These are phyloP conservation scores for Aphidius colemani DNA, from an alignment of 2,888 invertebrate species.

Conservation along the genomic window DNA sequence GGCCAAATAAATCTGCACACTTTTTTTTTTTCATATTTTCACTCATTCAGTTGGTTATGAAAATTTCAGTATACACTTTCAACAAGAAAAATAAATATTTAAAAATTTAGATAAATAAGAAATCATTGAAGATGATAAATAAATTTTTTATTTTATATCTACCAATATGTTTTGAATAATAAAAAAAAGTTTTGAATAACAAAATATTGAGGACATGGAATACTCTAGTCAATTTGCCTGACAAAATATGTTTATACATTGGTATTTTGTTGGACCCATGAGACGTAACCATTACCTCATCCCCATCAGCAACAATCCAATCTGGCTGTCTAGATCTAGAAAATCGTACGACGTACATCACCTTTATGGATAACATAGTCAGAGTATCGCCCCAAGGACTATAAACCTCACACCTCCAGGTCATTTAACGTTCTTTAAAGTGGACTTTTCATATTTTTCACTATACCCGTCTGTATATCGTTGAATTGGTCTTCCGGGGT, in stretches of 20 bases:
- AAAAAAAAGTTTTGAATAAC: background rate
- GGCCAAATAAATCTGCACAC: constrained; percentile 57
- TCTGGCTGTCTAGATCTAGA: constrained; percentile 38
- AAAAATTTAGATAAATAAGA: no score
- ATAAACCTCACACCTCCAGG: constrained; percentile 47
- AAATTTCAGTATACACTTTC: no score
- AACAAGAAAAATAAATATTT: no score
- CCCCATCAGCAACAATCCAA: constrained; percentile 34
- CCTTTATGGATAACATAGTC: constrained; percentile 43
- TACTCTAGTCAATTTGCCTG: no score
- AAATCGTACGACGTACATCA: constrained; percentile 47
- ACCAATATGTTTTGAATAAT: background rate
- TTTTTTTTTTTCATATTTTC: constrained; percentile 43
- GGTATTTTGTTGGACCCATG: no score
- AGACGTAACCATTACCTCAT: no score
- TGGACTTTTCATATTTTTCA: constrained; percentile 49
- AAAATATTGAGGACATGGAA: no score
- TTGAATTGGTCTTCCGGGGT: constrained; percentile 52
- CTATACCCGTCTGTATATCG: constrained; percentile 42
- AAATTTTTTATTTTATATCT: constrained; percentile 22
- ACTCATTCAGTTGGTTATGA: no score
- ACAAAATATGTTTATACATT: no score
- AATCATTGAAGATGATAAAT: constrained; percentile 41
- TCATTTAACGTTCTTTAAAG: constrained; percentile 52
- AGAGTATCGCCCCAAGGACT: constrained; percentile 7